Conservation (phyloP, 2,113 vertebrate species). For the Macheiramphus alcinus region DNA sequence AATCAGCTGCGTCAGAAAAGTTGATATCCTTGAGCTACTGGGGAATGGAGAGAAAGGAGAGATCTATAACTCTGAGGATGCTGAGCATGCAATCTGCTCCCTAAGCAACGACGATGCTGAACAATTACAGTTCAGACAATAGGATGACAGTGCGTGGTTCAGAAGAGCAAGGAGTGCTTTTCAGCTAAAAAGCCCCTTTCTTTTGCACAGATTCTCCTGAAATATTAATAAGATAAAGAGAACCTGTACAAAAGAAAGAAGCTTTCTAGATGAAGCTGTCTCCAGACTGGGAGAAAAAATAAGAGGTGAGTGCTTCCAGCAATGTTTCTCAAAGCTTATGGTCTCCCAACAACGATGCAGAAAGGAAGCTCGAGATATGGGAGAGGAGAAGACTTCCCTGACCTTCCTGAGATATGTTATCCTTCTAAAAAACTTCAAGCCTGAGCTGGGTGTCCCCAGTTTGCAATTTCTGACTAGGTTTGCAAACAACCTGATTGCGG, state of each 20-base stretch:
- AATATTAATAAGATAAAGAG: background rate
- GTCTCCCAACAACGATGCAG: background rate
- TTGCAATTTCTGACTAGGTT: background rate
- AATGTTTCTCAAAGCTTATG: background rate
- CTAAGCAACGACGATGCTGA: background rate
- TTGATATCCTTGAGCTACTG: background rate
- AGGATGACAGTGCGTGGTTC: accelerated
- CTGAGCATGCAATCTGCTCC: background rate
- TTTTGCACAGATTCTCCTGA: background rate
- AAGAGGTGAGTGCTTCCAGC: background rate
- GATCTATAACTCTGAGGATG: background rate
- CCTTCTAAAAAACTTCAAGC: background rate
- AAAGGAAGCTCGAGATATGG: accelerated
- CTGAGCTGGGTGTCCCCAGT: background rate
- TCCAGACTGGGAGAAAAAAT: background rate
- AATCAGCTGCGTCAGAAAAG: background rate
- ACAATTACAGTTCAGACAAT: background rate
- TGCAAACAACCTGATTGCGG: background rate
- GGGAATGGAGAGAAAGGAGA: background rate
- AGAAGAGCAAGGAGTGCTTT: background rate
- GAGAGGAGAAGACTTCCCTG: background rate
- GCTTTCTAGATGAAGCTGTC: background rate
- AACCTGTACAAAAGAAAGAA: background rate
- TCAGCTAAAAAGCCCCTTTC: background rate
- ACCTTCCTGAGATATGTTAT: background rate